Evolutionary conservation across 2,113 vertebrate genomes (phyloP), one percentile per base, ranked within the genome.

Genomic region (Ifrita kowaldi): DNA sequence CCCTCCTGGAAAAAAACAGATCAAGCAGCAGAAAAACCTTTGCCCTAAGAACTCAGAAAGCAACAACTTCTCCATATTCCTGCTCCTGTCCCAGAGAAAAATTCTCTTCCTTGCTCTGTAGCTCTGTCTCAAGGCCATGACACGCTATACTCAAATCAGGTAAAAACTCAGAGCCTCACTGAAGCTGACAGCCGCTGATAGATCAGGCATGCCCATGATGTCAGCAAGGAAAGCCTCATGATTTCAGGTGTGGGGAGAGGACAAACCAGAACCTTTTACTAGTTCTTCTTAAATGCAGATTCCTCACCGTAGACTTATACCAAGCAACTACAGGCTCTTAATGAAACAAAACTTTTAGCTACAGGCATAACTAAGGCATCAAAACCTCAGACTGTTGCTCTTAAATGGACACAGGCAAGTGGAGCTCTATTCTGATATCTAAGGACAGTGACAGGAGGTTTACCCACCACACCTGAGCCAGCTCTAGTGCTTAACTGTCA

Each of bases 11-110:
- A 83, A 92, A 80, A 86, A 84, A 62, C 9, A 87, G 44, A 79
- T 79, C 39, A 57, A 90, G 78, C 32, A 87, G 35, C 53, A 83
- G 49, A 41, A 73, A 93, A 95, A 95, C 94, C 95, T 96, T 95
- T 96, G 95, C 64, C 86, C 91, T 55, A 71, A 82, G 87, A 70
- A 55, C 28, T 44, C 74, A 79, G 59, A 90, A 88, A 88, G 47
- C 33, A 59, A 37, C 0, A 1, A 27, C 39, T 30, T 92, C 55
- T 84, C 50, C 23, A 21, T 23, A 8, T 27, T 57, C 46, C 57
- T 75, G 55, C 13, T 75, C 49, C 64, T 74, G 8, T 16, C 16
- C 22, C 35, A 52, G 35, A 55, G 44, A 35, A 60, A 79, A 75
- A 16, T 6, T 26, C 16, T 37, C 50, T 87, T 74, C 57, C 41